Base-by-base conservation (phyloP, 2,888 invertebrate species). In the Melanargia galathea region DNA sequence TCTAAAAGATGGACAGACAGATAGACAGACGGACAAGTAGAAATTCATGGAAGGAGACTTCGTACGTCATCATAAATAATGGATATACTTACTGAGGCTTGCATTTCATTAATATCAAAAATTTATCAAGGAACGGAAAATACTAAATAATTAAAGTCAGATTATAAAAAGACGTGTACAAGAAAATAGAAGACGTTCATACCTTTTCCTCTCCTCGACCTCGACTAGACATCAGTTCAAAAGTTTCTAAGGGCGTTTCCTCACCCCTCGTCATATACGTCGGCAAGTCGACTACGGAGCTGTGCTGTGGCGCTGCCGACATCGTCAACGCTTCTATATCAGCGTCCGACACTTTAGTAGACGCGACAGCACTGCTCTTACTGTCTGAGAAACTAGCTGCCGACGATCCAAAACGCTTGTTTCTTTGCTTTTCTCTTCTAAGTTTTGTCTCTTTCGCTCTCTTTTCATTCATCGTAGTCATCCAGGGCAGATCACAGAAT, bases 211-310 rank as follows among this genome's bases (percentile, higher is more conserved):
- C 94, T 24, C 95, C 94, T 67, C 94, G 93, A 69, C 94, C 94
- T 67, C 93, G 93, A 48, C 93, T 93, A 56, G 95, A 94, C 78
- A 96, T 90, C 70, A 95, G 79, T 78, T 95, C 95, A 69, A 96
- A 90, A 24, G 95, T 95, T 86, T 96, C 96, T 6, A 95, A 81
- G 0, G 96, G 95, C 1, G 96, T 94, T 64, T 94, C 95, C 80
- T 96, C 96, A 0, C 95, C 95, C 68, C 95, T 94, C 52, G 94
- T 93, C 70, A 97, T 94, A 77, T 94, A 97, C 0, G 97, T 97
- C 0, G 97, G 97, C 63, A 97, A 86, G 76, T 95, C 96, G 11
- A 97, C 95, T 72, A 97, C 90, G n/a, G 97, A 97, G 74, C 94
- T 95, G 76, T 94, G 95, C 55, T 94, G 89, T 49, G 95, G 92